A percentile compares a stretch with the other conserved stretches of the same genome.
These are phyloP conservation scores for Molossus alvarezi DNA, from an alignment of 2,797 vertebrate genomes.

Conservation along the genomic window DNA sequence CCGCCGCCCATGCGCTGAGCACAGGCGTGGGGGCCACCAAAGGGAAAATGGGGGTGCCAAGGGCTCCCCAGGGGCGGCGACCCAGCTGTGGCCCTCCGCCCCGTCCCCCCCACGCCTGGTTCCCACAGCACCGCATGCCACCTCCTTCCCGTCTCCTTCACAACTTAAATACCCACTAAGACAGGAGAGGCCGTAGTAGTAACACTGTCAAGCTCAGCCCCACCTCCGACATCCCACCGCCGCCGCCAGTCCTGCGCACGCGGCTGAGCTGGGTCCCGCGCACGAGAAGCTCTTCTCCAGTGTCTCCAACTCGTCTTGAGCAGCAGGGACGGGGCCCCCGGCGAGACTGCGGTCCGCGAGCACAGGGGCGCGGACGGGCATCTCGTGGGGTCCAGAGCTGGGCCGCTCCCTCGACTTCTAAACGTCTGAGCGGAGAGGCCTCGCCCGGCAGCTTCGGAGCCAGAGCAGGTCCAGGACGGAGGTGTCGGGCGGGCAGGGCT, in stretches of 20 bases:
- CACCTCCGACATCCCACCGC: conserved; percentile 79
- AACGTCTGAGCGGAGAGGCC: conserved; percentile 76
- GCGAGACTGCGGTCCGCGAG: conserved; percentile 86
- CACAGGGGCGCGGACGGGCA: conserved; percentile 53
- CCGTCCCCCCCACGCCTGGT: conserved; percentile 81
- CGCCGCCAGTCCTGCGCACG: conserved; percentile 72
- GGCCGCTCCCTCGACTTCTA: conserved; percentile 87
- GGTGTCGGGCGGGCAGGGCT: conserved; percentile 84
- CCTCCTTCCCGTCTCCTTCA: conserved; percentile 61
- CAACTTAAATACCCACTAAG: conserved; percentile 69
- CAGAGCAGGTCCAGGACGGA: conserved; percentile 65
- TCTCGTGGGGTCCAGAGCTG: conserved; percentile 84
- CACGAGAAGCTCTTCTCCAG: conserved; percentile 90
- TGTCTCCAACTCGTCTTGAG: conserved; percentile 90
- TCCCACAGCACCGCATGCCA: conserved; percentile 84
- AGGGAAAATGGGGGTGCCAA: background rate
- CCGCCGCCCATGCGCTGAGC: conserved; percentile 85
- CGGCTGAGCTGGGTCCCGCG: conserved; percentile 86
- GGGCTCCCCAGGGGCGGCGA: conserved; percentile 84
- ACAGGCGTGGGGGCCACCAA: conserved; percentile 79
- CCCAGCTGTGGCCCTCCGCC: conserved; percentile 69
- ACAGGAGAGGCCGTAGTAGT: conserved; percentile 84
- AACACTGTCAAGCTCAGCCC: conserved; percentile 81
- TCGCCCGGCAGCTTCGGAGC: conserved; percentile 75
- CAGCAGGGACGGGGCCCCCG: conserved; percentile 79